Conservation (phyloP, 2,113 vertebrate genomes). For the Cheirogaleus medius region DNA sequence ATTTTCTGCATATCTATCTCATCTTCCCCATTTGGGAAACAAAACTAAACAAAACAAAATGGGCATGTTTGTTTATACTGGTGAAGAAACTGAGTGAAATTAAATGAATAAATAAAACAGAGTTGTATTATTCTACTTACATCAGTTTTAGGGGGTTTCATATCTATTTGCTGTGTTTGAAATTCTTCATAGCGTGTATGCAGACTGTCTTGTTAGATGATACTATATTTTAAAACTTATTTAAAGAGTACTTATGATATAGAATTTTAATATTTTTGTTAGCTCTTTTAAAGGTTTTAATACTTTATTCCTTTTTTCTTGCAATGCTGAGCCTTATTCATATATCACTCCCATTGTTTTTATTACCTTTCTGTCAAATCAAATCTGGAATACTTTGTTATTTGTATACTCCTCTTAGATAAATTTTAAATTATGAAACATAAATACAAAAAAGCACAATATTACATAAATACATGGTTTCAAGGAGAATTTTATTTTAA, state of each 20-base stretch:
- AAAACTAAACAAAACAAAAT: neutral
- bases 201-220: neutral
- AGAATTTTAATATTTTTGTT: neutral
- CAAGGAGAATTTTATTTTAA: slow-evolving; percentile 16
- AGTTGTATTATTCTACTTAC: neutral
- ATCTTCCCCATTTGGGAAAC: neutral
- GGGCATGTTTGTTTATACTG: neutral
- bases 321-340: neutral
- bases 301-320: neutral
- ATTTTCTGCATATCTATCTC: neutral
- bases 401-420: neutral
- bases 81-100: neutral
- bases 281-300: neutral
- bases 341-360: neutral
- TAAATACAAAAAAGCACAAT: neutral
- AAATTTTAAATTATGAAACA: slow-evolving; percentile 18
- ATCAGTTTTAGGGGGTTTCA: neutral
- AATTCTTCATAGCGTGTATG: neutral
- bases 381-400: neutral
- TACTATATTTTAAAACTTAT: neutral
- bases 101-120: slow-evolving; percentile 32
- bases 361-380: neutral
- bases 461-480: neutral
- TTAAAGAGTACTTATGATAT: neutral
- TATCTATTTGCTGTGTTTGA: neutral